Evolutionary conservation across 2,113 vertebrate species (phyloP).

Genomic region (Clarias macrocephalus): DNA sequence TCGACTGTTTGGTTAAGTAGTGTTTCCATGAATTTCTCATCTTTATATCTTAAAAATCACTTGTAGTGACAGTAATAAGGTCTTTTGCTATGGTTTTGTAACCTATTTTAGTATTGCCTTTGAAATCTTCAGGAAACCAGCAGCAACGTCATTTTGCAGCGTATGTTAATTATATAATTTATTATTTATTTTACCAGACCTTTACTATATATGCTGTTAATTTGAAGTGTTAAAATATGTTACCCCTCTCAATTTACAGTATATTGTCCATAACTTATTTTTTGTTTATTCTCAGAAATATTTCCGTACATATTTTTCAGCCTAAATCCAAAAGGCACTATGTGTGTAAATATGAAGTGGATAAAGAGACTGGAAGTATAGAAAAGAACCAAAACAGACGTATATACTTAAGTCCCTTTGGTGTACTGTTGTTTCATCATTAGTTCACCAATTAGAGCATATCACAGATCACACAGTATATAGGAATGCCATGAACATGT

Average conservation of each 20-base stretch:
- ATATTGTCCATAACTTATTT: background rate
- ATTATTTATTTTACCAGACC: background rate
- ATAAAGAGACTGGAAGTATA: background rate
- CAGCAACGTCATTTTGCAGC: background rate
- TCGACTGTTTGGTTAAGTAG: background rate
- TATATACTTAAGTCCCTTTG: background rate
- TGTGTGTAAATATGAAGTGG: background rate
- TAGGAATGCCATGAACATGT: background rate
- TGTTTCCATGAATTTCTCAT: background rate
- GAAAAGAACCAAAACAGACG: background rate
- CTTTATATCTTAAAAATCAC: background rate
- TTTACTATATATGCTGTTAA: background rate
- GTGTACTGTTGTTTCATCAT: background rate
- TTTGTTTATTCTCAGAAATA: background rate
- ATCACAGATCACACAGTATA: background rate
- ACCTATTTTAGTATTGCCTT: background rate
- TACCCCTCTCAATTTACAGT: background rate
- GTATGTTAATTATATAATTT: background rate
- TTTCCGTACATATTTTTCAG: background rate
- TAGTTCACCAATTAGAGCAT: background rate
- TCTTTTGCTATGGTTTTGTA: background rate
- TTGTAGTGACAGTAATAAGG: background rate
- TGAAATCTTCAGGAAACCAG: background rate
- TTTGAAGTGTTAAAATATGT: background rate
- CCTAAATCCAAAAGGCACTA: background rate